Evolutionary conservation across 2,888 invertebrate species (phyloP).

Genomic region (Orchesella flavescens): DNA sequence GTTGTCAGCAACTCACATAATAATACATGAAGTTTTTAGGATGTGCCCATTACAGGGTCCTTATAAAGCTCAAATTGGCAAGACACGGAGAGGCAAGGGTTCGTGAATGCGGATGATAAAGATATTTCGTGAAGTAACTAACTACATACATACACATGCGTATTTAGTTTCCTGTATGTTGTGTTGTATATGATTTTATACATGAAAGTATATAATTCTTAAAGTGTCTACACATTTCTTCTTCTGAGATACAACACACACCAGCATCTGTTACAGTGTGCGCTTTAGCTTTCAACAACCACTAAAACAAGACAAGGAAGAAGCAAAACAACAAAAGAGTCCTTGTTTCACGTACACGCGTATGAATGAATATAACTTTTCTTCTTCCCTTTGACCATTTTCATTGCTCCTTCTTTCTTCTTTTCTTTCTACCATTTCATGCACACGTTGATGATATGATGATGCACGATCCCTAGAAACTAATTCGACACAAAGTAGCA

Average conservation of each 20-base stretch:
- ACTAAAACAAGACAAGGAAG: constrained; percentile 14
- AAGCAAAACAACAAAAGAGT: constrained; percentile 28
- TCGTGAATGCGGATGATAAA: constrained; percentile 11
- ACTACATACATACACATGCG: not conserved
- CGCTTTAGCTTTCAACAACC: constrained; percentile 14
- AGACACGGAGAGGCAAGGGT: not conserved
- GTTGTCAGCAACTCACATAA: not conserved
- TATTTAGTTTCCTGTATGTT: no score
- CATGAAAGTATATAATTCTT: not conserved
- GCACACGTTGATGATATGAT: constrained; percentile 35
- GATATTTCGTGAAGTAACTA: not conserved
- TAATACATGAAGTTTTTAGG: not conserved
- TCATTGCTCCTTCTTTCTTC: not conserved
- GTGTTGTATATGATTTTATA: not conserved
- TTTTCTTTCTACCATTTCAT: constrained; percentile 30
- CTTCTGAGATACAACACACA: not conserved
- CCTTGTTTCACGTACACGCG: constrained; percentile 40
- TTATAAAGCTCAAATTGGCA: constrained; percentile 20
- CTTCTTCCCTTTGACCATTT: constrained; percentile 8
- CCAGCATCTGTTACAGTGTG: constrained; percentile 11
- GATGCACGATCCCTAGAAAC: constrained; percentile 41
- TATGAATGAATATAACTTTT: constrained; percentile 24
- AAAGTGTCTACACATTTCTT: not conserved
- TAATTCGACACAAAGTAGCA: constrained; percentile 38
- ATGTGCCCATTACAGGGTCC: not conserved